Evolutionary conservation across 2,888 invertebrate species (phyloP), one percentile per base, ranked within the genome.

Genomic region (Hypomecis atomaria): DNA sequence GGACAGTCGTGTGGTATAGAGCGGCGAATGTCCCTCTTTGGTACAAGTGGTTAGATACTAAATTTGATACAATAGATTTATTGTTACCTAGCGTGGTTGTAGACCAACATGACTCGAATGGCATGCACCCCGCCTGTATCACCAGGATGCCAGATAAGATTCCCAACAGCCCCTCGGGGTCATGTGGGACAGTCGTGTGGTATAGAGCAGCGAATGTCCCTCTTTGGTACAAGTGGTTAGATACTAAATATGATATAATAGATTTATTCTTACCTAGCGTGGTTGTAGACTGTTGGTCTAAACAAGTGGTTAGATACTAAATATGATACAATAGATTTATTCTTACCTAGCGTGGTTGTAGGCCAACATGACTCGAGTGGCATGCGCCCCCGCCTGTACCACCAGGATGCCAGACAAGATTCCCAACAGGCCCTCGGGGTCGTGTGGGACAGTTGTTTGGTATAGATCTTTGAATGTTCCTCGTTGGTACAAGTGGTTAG

Each of bases 1-100:
- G 84, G 96, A 96, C 37, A 96, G 74, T 23, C 23, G 23, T 23
- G 23, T 23, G 23, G 23, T 23, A 23, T 23, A 23, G 23, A 3
- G 23, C 23, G 23, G 82, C 79, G 83, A 92, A 94, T 0, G 94
- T 93, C 0, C 96, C 94, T 37, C 81, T 78, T 54, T 92, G 86
- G 84, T 96, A 95, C 65, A 97, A 89, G n/a, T n/a, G n/a, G n/a
- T n/a, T n/a, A n/a, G n/a, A n/a, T n/a, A n/a, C n/a, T n/a, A n/a
- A n/a, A n/a, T n/a, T n/a, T 23, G 23, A 23, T 23, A 23, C 23
- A 23, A 23, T 3, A 23, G 23, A 23, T 23, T 23, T 23, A 23
- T 23, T 23, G 1, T 23, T 23, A 23, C 23, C 23, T 23, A 23
- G 23, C 3, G 23, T 23, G 23, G 23, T 23, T 23, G 23, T 23